Evolutionary conservation across 2,113 vertebrate species (phyloP), one percentile per base, ranked within the genome.

Genomic region (Hoplias malabaricus): DNA sequence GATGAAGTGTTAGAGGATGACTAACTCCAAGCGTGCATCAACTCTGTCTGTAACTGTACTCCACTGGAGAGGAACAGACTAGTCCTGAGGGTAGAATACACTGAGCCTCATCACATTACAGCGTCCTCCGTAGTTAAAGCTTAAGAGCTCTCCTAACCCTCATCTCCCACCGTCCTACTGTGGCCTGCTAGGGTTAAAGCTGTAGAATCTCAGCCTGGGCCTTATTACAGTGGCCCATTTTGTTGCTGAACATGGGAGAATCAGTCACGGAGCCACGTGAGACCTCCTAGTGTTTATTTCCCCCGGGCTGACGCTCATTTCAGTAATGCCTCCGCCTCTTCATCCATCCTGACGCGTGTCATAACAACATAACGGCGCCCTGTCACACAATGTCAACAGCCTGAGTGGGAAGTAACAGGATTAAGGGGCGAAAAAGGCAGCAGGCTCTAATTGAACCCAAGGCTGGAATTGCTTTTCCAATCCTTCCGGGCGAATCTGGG

Each of bases 401-500:
- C 50, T 61, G 61, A 80, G 79, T 69, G 69, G 72, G 67, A 78
- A 74, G 63, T 84, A 81, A 84, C 79, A 54, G 50, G 72, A 78
- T 84, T 78, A 77, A 23, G 23, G 29, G 43, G 48, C 50, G 23
- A 62, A 57, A n/a, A 75, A 74, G 54, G 48, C 38, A 14, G 21
- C 68, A 43, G 79, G 19, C 43, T 68, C 62, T 83, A 77, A 83
- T 80, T 83, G 81, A 80, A 78, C 72, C 29, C 19, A 71, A 73
- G 61, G 54, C 57, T 66, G 61, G 53, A 78, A 68, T 71, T 43
- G 72, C 75, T 78, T 50, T 42, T 57, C 62, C 33, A 54, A 42
- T 67, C 71, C 48, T 57, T 63, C 33, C 62, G 63, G 82, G 77
- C 67, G 48, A 83, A 73, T 73, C 27, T 59, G 59, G 27, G 43